These are phyloP conservation scores for Pentalonia nigronervosa DNA, from an alignment of 1,140 invertebrate genomes.

Conservation along the genomic window DNA sequence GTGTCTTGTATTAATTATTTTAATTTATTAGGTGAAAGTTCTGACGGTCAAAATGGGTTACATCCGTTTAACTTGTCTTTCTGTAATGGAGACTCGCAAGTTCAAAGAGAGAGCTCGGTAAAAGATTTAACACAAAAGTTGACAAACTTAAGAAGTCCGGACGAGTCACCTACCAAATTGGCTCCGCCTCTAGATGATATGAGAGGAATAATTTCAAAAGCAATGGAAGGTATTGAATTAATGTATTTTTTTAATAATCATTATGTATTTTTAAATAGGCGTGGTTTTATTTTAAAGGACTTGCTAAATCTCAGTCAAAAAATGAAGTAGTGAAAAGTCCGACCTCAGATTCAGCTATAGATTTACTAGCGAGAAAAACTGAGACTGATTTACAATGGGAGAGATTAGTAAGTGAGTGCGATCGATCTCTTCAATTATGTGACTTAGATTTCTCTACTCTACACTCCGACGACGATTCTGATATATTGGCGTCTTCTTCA, in stretches of 20 bases:
- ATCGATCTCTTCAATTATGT: slow-evolving; percentile 86
- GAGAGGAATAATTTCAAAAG: slow-evolving; percentile 89
- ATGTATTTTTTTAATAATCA: background rate
- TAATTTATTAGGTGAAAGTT: slow-evolving; percentile 8
- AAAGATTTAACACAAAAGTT: slow-evolving; percentile 87
- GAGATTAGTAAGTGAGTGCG: slow-evolving; percentile 80
- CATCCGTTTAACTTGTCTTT: slow-evolving; percentile 21
- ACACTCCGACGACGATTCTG: slow-evolving; percentile 79
- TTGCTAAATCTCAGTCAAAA: slow-evolving; percentile 63
- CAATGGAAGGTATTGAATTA: slow-evolving; percentile 78
- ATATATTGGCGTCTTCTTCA: slow-evolving; percentile 70
- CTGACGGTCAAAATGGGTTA: slow-evolving; percentile 46
- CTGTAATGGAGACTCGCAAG: slow-evolving; percentile 46
- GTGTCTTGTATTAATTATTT: background rate
- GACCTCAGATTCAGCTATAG: slow-evolving; percentile 70
- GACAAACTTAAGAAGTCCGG: slow-evolving; percentile 71
- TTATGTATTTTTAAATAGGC: background rate
- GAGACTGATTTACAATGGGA: slow-evolving; percentile 97
- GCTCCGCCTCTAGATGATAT: slow-evolving; percentile 69
- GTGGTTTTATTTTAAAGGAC: slow-evolving; percentile 58
- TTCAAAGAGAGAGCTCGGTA: slow-evolving; percentile 76
- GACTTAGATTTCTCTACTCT: slow-evolving; percentile 97
- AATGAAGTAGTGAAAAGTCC: slow-evolving; percentile 75
- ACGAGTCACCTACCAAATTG: slow-evolving; percentile 65
- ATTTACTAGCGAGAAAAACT: slow-evolving; percentile 78